A percentile compares a stretch with the other conserved stretches of the same genome.
Conservation (phyloP, 2,888 invertebrate species). For the Meganola albula region DNA sequence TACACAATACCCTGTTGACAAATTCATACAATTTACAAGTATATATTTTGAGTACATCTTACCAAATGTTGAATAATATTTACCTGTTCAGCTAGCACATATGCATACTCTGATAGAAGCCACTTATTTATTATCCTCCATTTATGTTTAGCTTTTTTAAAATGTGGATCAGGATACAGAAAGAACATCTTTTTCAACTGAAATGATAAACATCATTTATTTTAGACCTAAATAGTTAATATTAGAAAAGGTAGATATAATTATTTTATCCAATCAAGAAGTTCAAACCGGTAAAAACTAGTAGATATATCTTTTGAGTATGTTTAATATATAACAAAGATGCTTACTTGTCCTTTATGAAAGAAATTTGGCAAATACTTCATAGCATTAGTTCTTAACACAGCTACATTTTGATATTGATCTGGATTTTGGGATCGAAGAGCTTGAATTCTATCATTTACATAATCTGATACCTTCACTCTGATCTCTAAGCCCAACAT, state of each 20-base stretch:
- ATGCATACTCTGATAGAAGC: conserved; percentile 97
- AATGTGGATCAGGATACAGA: conserved; percentile 99
- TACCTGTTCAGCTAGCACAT: conserved; percentile 90
- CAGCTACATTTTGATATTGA: conserved; percentile 94
- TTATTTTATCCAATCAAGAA: background rate
- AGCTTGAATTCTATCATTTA: conserved; percentile 95
- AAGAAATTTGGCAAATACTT: conserved; percentile 99
- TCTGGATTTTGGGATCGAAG: conserved; percentile 85
- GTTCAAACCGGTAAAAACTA: no score
- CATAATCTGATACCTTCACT: conserved; percentile 99
- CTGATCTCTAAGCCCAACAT: conserved; percentile 98
- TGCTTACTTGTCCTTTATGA: conserved; percentile 87
- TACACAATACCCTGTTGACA: conserved; percentile 91
- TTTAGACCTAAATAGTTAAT: conserved; percentile 3
- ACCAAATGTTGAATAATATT: no score
- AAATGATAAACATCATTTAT: conserved; percentile 42
- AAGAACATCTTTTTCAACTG: conserved; percentile 98
- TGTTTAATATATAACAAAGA: no score
- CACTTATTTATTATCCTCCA: conserved; percentile 98
- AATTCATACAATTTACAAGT: no score
- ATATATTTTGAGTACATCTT: no score
- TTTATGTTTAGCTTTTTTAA: conserved; percentile 98
- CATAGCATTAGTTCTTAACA: conserved; percentile 98
- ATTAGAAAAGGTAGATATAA: conserved; percentile 2
- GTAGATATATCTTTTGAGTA: no score